These are phyloP conservation scores for Ips nitidus DNA, from an alignment of 1,140 invertebrate species.

Conservation along the genomic window DNA sequence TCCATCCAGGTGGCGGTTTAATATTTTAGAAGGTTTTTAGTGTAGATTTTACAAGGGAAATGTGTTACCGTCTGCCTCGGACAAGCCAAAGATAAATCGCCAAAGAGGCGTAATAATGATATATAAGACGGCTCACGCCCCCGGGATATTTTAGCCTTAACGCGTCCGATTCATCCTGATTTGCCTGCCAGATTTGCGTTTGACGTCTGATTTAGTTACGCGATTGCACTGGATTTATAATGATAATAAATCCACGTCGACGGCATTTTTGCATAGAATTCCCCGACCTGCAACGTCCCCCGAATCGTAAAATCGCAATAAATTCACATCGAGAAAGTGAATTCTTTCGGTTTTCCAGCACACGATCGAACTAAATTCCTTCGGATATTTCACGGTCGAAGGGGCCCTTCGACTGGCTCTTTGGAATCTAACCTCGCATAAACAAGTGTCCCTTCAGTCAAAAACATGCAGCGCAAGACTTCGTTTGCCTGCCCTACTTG, in stretches of 20 bases:
- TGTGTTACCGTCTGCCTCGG: constrained; percentile 41
- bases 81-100: constrained; percentile 41
- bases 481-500: no score
- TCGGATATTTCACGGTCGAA: constrained; percentile 12
- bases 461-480: no score
- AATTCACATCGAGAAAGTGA: constrained; percentile 19
- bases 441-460: no score
- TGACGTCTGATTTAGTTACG: constrained; percentile 36
- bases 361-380: constrained; percentile 17
- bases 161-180: constrained; percentile 42
- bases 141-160: constrained; percentile 38
- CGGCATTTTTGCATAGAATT: constrained; percentile 30
- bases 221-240: constrained; percentile 37
- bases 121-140: constrained; percentile 42
- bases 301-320: constrained; percentile 21
- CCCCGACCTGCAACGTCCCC: constrained; percentile 14
- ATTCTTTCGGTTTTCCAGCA: constrained; percentile 7
- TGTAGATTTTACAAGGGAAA: constrained; percentile 42
- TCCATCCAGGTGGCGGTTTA: constrained; percentile 34
- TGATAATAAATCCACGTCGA: constrained; percentile 30
- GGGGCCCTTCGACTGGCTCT: no score
- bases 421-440: no score
- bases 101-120: constrained; percentile 44
- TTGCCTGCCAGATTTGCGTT: constrained; percentile 38
- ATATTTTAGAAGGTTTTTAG: constrained; percentile 39